Evolutionary conservation across 2,113 vertebrate species (phyloP).

Genomic region (Varanus salvator): DNA sequence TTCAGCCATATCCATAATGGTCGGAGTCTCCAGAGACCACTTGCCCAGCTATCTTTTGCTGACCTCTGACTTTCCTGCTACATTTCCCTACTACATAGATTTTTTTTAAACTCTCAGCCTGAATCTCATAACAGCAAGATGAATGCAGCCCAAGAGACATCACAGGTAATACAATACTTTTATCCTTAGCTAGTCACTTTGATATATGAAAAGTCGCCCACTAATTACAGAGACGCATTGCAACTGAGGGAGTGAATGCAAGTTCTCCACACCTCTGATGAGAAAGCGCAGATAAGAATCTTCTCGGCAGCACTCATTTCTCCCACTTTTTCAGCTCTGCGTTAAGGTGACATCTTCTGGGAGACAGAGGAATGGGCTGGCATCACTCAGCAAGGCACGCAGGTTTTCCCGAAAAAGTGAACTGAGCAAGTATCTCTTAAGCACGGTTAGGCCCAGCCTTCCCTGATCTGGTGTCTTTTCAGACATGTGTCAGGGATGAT

Average conservation of each 20-base stretch:
- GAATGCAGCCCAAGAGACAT: background rate
- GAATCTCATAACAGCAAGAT: background rate
- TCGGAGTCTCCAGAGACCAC: background rate
- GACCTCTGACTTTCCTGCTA: background rate
- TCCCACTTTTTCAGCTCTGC: background rate
- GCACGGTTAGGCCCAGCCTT: background rate
- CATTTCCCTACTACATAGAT: background rate
- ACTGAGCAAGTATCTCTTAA: background rate
- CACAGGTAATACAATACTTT: background rate
- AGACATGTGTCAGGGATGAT: no score
- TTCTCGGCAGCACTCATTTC: background rate
- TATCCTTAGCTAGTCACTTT: background rate
- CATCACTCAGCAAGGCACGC: background rate
- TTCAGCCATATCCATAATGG: background rate
- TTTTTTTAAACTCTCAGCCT: background rate
- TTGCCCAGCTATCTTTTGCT: background rate
- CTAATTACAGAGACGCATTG: background rate
- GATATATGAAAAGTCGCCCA: background rate
- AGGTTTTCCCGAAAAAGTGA: background rate
- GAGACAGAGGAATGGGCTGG: background rate
- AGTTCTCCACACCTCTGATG: background rate
- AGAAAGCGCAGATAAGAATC: background rate
- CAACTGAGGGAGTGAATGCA: background rate
- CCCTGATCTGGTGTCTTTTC: no score
- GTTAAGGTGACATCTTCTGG: conserved; percentile 17